These are phyloP conservation scores for Indicator maculatus DNA, from an alignment of 2,113 vertebrate genomes.

Conservation along the genomic window DNA sequence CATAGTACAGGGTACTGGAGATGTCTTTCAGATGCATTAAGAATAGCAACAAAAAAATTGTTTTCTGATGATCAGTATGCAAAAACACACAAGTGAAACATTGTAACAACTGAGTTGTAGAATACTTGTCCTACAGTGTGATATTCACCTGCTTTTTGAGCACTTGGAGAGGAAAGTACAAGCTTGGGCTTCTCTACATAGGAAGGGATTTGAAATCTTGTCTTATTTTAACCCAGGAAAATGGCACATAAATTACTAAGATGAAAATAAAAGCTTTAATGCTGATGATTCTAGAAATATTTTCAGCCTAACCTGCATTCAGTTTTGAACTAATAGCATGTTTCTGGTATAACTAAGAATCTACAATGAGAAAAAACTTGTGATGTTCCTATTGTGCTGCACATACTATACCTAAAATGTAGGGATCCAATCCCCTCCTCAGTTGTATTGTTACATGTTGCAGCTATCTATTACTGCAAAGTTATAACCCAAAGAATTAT, in stretches of 20 bases:
- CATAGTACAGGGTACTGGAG: not conserved
- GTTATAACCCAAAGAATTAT: not conserved
- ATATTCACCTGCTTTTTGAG: not conserved
- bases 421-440: not conserved
- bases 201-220: not conserved
- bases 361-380: not conserved
- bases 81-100: accelerated
- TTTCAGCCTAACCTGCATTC: not conserved
- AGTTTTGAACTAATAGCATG: not conserved
- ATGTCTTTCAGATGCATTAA: not conserved
- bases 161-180: not conserved
- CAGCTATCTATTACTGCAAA: not conserved
- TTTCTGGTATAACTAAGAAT: not conserved
- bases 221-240: not conserved
- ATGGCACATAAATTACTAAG: not conserved
- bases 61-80: not conserved
- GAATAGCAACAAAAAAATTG: not conserved
- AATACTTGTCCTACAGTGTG: not conserved
- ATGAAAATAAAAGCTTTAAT: not conserved
- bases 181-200: not conserved
- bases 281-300: not conserved
- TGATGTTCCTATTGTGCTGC: not conserved
- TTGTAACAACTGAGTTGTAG: not conserved
- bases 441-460: not conserved
- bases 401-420: not conserved